Base-by-base conservation (phyloP, 2,888 invertebrate genomes). In the Tenthredo amoena region DNA sequence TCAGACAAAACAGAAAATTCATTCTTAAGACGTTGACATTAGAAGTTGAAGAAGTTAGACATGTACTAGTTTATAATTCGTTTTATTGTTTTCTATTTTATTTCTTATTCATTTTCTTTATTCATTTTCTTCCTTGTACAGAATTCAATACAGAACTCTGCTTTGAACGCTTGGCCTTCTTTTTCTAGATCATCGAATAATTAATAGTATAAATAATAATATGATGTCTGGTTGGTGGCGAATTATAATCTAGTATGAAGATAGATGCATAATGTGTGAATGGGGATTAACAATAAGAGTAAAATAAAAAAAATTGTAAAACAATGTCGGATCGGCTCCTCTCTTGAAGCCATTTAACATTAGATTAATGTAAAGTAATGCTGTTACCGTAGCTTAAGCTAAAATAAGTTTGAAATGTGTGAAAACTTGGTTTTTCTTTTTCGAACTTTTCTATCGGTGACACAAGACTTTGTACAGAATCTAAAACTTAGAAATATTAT, bases 391-490 rank as follows among this genome's bases (percentile, higher is more conserved):
- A 43, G 12, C 21, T 74, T 21, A 74, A 43, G 18, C 15, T 34
- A 68, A 34, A 68, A 34, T 34, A 68, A 34, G 34, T 68, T 68
- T 34, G 12, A 68, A 68, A 12, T 4, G 68, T 68, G 76, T 50
- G n/a, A 40, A n/a, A 43, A 79, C 31, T 55, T 58, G 7, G 7
- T 31, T 26, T 26, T 7, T 55, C 4, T 77, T 18, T 74, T 10
- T 21, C 37, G 9, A 62, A 40, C n/a, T 81, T 81, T 62, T 81
- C 62, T 62, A 58, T 81, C 37, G 37, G 40, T 62, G 81, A 62
- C 62, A 37, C 10, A 77, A 77, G n/a, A 62, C 81, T 58, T 81
- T 81, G 81, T 81, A 81, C 81, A 81, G 81, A 58, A 62, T 81
- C 77, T 81, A 31, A 74, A 68, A 77, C 34, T 77, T 81, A 81